phyloP scores from a whole-genome alignment of 35 echinoderm and acorn worm genomes.

The Lytechinus pictus region DNA sequence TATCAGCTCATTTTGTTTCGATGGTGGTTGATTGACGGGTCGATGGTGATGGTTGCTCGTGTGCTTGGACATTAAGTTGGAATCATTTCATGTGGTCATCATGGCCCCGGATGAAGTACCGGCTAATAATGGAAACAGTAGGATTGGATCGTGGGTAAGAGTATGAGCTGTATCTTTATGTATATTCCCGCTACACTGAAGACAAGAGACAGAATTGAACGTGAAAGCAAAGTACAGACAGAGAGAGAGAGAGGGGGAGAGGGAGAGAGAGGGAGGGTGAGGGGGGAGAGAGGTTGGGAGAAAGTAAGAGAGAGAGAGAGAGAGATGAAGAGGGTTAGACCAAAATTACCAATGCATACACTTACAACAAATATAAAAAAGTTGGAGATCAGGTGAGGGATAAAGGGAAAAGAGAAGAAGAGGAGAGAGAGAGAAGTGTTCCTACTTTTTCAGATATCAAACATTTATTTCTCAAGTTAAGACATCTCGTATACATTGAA shows the following conservation, averaged over 20 bases:
- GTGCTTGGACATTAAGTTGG: background rate
- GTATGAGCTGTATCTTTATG: background rate
- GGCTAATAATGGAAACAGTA: background rate
- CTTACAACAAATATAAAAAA: no score
- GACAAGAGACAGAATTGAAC: background rate
- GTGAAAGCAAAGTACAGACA: background rate
- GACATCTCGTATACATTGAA: no score
- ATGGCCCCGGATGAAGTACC: background rate
- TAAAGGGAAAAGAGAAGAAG: no score
- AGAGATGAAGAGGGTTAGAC: no score
- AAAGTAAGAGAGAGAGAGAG: no score
- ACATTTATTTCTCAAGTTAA: no score
- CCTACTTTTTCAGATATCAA: no score
- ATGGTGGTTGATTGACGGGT: conserved; percentile 9
- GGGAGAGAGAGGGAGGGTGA: no score
- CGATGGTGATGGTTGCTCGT: background rate
- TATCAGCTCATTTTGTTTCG: background rate
- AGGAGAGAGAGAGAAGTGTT: no score
- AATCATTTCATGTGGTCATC: background rate
- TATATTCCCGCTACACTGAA: background rate
- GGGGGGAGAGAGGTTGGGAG: no score
- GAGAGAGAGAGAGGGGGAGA: background rate
- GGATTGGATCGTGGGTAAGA: background rate
- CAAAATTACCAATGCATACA: no score
- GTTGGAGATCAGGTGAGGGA: no score